Evolutionary conservation across 2,113 vertebrate species (phyloP).

Genomic region (Setophaga coronata): DNA sequence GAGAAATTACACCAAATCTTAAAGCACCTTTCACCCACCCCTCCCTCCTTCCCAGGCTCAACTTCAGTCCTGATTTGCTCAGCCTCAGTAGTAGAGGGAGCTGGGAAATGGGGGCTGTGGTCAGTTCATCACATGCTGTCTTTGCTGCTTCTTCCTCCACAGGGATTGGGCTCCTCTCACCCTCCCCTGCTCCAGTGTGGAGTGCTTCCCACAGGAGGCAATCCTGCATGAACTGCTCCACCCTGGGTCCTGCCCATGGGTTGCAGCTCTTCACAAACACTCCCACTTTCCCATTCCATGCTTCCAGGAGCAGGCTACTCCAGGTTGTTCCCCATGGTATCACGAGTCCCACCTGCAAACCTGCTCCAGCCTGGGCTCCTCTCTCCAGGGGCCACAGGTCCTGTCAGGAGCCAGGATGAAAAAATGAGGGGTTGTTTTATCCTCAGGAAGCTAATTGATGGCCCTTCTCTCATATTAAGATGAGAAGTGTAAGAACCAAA

Average conservation of each 20-base stretch:
- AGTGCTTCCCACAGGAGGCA: neutral
- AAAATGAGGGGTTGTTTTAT: neutral
- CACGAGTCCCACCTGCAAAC: fast-evolving
- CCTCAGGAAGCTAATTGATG: neutral
- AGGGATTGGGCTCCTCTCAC: too few species aligned
- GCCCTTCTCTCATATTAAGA: neutral
- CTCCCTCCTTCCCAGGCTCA: neutral
- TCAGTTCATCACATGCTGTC: fast-evolving
- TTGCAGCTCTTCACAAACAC: neutral
- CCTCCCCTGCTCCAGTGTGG: fast-evolving
- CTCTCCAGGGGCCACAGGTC: neutral
- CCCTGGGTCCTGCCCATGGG: neutral
- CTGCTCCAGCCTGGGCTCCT: neutral
- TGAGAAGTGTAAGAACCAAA: neutral
- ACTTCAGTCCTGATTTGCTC: neutral
- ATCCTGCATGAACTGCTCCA: neutral
- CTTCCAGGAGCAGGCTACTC: neutral
- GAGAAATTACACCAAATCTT: neutral
- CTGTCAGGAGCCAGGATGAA: neutral
- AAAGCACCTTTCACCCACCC: neutral
- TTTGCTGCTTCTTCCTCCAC: neutral
- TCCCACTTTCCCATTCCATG: fast-evolving
- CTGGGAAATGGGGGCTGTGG: neutral
- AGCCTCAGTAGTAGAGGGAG: fast-evolving
- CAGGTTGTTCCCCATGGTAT: too few species aligned